Evolutionary conservation across 2,888 invertebrate genomes (phyloP).

Genomic region (Amblyjoppa fuscipennis): DNA sequence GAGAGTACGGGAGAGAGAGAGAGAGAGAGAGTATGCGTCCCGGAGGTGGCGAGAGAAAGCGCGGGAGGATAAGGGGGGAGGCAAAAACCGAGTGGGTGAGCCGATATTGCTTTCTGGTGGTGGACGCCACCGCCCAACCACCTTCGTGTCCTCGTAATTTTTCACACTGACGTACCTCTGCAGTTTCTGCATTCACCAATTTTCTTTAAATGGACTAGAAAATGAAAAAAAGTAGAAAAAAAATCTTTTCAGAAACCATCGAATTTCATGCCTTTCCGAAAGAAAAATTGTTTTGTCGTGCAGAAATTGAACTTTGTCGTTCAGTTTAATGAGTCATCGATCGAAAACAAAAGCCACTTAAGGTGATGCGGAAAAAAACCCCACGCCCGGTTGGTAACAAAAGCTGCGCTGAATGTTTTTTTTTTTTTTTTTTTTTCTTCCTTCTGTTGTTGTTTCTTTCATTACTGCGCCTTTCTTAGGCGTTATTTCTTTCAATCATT

Average conservation of each 20-base stretch:
- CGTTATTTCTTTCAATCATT: too few relatives aligned
- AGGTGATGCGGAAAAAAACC: too few relatives aligned
- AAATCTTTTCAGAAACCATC: neutral
- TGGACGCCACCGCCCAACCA: conserved; percentile 59
- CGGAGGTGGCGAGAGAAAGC: conserved; percentile 71
- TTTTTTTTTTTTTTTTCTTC: too few relatives aligned
- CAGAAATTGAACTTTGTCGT: too few relatives aligned
- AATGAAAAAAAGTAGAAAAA: neutral
- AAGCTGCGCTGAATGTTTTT: too few relatives aligned
- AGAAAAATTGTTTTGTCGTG: neutral
- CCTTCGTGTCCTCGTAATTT: conserved; percentile 20
- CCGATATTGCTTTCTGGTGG: conserved; percentile 72
- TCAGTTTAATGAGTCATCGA: too few relatives aligned
- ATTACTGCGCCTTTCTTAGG: too few relatives aligned
- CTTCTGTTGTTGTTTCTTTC: too few relatives aligned
- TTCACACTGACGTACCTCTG: conserved; percentile 21
- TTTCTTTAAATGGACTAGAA: neutral
- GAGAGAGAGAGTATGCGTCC: conserved; percentile 23
- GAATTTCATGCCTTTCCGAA: neutral
- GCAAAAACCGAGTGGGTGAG: conserved; percentile 73
- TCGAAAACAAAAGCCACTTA: too few relatives aligned
- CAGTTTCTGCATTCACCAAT: neutral
- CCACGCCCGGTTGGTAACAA: too few relatives aligned
- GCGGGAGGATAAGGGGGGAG: conserved; percentile 67
- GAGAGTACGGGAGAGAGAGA: conserved; percentile 57